Evolutionary conservation across 1,140 invertebrate species (phyloP).

Genomic region (Lamellibrachia luymesi): DNA sequence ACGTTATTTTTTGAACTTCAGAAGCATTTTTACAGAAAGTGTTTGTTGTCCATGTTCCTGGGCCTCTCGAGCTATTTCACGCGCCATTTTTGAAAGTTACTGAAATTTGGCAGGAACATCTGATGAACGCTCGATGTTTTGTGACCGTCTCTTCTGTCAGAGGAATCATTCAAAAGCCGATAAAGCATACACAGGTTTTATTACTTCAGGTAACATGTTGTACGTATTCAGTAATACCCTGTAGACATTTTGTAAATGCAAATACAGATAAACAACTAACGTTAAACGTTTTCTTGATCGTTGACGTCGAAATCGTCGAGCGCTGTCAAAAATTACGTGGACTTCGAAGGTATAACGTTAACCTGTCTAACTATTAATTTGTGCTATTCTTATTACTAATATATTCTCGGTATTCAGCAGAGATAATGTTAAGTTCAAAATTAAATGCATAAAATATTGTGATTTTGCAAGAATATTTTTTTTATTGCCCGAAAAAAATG

Average conservation of each 20-base stretch:
- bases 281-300: slow-evolving; percentile 5
- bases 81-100: slow-evolving; percentile 17
- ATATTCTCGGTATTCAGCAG: neutral
- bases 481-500: neutral
- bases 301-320: neutral
- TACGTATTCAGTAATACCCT: neutral
- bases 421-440: neutral
- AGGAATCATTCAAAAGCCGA: neutral
- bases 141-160: neutral
- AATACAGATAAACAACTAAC: neutral
- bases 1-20: neutral
- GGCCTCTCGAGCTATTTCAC: slow-evolving; percentile 7
- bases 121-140: neutral
- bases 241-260: neutral
- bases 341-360: neutral
- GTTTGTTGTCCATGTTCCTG: slow-evolving; percentile 2
- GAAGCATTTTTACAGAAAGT: neutral
- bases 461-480: neutral
- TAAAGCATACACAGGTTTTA: neutral
- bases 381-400: neutral
- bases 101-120: slow-evolving; percentile 4
- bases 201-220: neutral
- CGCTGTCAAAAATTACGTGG: slow-evolving; percentile 1
- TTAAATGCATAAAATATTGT: neutral
- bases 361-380: neutral